These are phyloP conservation scores for Leptodactylus fallax DNA, from an alignment of 2,797 vertebrate species.

Conservation along the genomic window DNA sequence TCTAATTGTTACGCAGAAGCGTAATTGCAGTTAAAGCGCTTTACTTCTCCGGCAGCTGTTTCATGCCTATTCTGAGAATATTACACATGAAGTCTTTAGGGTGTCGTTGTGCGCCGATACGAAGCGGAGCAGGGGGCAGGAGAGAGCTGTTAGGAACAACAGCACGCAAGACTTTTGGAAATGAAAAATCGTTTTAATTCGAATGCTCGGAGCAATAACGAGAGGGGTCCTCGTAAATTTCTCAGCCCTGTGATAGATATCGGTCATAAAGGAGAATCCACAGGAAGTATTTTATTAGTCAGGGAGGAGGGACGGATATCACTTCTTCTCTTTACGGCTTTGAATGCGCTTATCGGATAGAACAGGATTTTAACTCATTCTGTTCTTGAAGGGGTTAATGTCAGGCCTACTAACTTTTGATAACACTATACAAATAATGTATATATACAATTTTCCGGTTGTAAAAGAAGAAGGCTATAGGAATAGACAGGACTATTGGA, in stretches of 20 bases:
- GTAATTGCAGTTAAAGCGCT: slow-evolving; percentile 71
- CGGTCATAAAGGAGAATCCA: slow-evolving; percentile 64
- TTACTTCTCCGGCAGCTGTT: slow-evolving; percentile 75
- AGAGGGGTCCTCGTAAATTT: slow-evolving; percentile 84
- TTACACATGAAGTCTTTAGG: slow-evolving; percentile 81
- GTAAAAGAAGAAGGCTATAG: background rate
- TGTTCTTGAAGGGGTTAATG: slow-evolving; percentile 33
- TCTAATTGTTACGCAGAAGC: slow-evolving; percentile 60
- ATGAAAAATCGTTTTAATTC: slow-evolving; percentile 89
- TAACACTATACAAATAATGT: background rate
- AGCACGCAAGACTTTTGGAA: slow-evolving; percentile 75
- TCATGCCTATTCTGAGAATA: slow-evolving; percentile 81
- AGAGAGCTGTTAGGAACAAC: slow-evolving; percentile 76
- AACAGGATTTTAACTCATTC: slow-evolving; percentile 42
- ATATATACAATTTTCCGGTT: background rate
- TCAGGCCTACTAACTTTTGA: background rate
- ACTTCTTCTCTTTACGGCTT: slow-evolving; percentile 43
- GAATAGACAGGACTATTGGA: background rate
- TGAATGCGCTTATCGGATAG: slow-evolving; percentile 51
- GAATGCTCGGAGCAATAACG: slow-evolving; percentile 82
- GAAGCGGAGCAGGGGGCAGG: slow-evolving; percentile 78
- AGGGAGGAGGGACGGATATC: slow-evolving; percentile 43
- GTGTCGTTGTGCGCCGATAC: slow-evolving; percentile 77
- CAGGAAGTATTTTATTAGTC: slow-evolving; percentile 64
- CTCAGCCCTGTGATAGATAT: slow-evolving; percentile 74